Conservation (phyloP, 2,797 vertebrate species). For the Syngnathus rostellatus region DNA sequence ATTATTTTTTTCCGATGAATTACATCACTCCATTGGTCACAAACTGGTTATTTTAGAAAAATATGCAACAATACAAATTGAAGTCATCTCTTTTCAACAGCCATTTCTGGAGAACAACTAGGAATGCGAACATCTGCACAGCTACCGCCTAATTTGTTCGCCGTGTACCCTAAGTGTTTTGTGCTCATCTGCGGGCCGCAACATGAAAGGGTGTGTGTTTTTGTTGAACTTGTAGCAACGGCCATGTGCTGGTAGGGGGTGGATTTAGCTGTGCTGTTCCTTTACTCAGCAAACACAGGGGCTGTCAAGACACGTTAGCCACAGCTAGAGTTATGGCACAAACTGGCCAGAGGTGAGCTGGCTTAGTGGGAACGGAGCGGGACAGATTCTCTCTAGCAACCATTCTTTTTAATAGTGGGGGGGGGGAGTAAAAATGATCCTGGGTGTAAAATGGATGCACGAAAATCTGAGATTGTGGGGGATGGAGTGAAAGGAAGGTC, state of each 20-base stretch:
- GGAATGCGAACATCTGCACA: constrained; percentile 20
- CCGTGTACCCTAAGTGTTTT: constrained; percentile 38
- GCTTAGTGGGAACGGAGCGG: constrained; percentile 8
- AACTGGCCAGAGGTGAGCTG: constrained; percentile 45
- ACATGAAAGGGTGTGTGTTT: constrained; percentile 54
- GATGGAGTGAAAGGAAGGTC: constrained; percentile 9
- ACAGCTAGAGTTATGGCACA: constrained; percentile 49
- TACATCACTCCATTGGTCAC: neutral
- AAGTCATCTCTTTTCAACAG: neutral
- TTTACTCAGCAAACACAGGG: constrained; percentile 49
- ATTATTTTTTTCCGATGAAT: neutral
- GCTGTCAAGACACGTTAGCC: constrained; percentile 54
- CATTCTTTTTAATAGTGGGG: neutral
- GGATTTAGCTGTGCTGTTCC: constrained; percentile 31
- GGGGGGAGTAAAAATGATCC: neutral
- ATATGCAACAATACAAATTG: neutral
- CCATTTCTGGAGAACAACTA: neutral
- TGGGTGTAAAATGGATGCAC: constrained; percentile 11
- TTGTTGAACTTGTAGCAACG: constrained; percentile 57
- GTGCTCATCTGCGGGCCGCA: constrained; percentile 24
- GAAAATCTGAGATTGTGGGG: constrained; percentile 5
- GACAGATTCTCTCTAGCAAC: neutral
- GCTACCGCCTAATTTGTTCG: constrained; percentile 46
- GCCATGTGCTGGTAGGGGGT: constrained; percentile 53
- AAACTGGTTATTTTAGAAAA: neutral